Evolutionary conservation across 2,113 vertebrate genomes (phyloP), one percentile per base, ranked within the genome.

Genomic region (Corythornis vintsioides): DNA sequence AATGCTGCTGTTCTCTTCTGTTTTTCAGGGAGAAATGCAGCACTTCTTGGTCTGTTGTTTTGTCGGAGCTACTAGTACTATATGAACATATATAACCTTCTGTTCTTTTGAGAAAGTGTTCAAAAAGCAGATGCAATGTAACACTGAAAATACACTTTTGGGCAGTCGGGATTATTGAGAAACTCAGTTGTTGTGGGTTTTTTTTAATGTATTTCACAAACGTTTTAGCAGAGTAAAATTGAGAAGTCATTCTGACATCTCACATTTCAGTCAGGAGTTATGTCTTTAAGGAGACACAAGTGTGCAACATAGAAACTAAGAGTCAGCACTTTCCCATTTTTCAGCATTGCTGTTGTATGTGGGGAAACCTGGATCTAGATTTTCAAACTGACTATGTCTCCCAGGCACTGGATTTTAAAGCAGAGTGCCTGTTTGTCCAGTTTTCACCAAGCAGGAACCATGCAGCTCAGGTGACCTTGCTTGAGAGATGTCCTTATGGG

Each of bases 251-350:
- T 77, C 29, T 53, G 72, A 28, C 4, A 0, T 74, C 16, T 60
- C 48, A 7, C 5, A 6, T 83, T 60, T 83, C 26, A 38, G 50
- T 80, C 18, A 1, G 8, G 22, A 53, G 22, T 52, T 76, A 8
- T 3, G 5, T 69, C 35, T 3, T 0, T 42, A 35, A 13, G 13
- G 66, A 74, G 40, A 25, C 5, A 0, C 38, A 9, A 71, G 16
- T 1, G 6, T 29, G 14, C 40, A 65, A 33, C 13, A 19, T 10
- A 57, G 31, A 60, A 64, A 33, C 60, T 31, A 29, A 35, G 25
- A 75, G 52, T 42, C 53, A 57, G 26, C 28, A 24, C 13, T 20
- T 83, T 42, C 13, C 28, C 1, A 0, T 52, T 74, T 83, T 64
- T 43, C 38, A 75, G n/a, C 53, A 29, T 78, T 77, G 5, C 15